Evolutionary conservation across 2,888 invertebrate species (phyloP), one percentile per base, ranked within the genome.

Genomic region (Gasteruption jaculator): DNA sequence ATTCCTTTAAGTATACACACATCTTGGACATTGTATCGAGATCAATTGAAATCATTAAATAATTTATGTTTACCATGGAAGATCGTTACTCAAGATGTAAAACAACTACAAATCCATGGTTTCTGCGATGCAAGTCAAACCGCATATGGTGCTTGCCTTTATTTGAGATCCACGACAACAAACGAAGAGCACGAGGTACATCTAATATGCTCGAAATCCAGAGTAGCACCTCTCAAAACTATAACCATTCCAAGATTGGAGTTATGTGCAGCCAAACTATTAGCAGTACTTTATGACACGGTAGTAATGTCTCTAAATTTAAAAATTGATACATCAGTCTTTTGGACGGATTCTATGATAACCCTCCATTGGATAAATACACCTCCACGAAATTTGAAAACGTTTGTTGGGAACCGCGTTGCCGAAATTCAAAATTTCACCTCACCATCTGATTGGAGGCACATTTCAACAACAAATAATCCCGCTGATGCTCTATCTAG

Each of bases 71-170:
- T 34, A 11, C 11, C n/a, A 21, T 12, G 38, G 20, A 29, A 6
- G n/a, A 15, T 38, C 6, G 4, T 14, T 11, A 8, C 21, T 3
- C 2, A 11, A 4, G 10, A 38, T 11, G 10, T n/a, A 5, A 5
- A 11, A 11, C 18, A 38, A 6, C 8, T 52, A 10, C 35, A 51
- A 24, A 12, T 52, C 18, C 45, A 51, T 30, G 50, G 47, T 2
- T 51, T 50, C 33, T 35, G 35, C n/a, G 50, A 51, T 33, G 45
- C 48, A 14, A 31, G 31, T 11, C 32, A 35, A 21, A 34, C 5
- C 10, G 47, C 39, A 1, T 51, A 48, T 27, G 51, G 51, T 12
- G 45, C 45, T 6, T 48, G 43, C 27, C 29, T 52, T 3, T 52
- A 52, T 22, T 10, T 48, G 3, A 22, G 37, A 37, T 37, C 37